Base-by-base conservation (phyloP, 2,888 invertebrate genomes). In the Lycocerus yunnanus region DNA sequence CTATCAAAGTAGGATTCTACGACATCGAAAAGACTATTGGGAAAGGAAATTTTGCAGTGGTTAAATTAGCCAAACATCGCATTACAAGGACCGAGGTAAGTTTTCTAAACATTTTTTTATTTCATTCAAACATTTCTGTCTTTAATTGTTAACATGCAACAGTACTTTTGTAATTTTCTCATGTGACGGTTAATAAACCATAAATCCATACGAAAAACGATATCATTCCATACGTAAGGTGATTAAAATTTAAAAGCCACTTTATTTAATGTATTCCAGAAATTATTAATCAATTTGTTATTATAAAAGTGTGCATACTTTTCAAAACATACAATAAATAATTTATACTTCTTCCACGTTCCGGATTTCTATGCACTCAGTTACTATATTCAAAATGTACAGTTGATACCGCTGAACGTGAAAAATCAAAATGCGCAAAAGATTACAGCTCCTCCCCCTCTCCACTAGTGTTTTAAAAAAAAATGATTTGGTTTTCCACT, bases 21-120 rank as follows among this genome's bases (percentile, higher is more conserved):
- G 97, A 98, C 88, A 97, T 99, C 87, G 97, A 97, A 88, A 92
- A 95, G 85, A 98, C 98, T 84, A 98, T 99, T 85, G 99, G 99
- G 83, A 98, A 98, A 88, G 99, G 99, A 71, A 99, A 99, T 89
- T 99, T 99, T 90, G 99, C 99, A 81, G 97, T 98, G 83, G 99
- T 99, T 83, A 98, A 98, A 89, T 90, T 98, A 87, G 99, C 98
- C 82, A 93, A 96, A 86, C 99, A 99, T 91, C 94, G 97, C 87
- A 96, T 98, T 87, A 98, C 98, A 83, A 98, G 98, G 91, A 97
- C 97, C 86, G 98, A 99, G 95, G 98, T 98, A 89, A 90, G 91
- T 81, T 72, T 68, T 20, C 66, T 74, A 68, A 58, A 71, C 67
- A 76, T 43, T 43, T 43, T 43, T 43, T n/a, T n/a, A n/a, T n/a